Base-by-base conservation (phyloP, 2,113 vertebrate species). In the Python bivittatus region DNA sequence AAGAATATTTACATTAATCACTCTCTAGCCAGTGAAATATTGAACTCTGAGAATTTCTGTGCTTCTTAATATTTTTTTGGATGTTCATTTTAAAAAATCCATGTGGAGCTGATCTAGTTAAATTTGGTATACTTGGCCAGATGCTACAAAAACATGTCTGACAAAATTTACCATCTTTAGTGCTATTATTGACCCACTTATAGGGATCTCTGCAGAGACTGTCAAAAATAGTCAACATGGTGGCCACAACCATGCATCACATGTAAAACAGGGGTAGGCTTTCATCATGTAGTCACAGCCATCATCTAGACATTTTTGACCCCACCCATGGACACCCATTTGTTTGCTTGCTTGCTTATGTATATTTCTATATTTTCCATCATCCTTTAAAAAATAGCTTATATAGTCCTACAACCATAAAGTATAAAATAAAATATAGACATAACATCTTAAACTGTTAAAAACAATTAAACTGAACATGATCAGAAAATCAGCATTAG, bases 1-100 rank as follows among this genome's bases (percentile, higher is more conserved):
- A 9, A 91, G 89, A 96, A 90, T 85, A 92, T 90, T 83, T 11
- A 53, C 61, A 48, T 97, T 97, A 92, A 94, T 95, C 92, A 90
- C 9, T 22, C 58, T 96, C 93, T n/a, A 95, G 92, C 4, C 92
- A 95, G 60, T 89, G 94, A 95, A 88, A 94, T 92, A 95, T 94
- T 83, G 53, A 93, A 96, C 91, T 92, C 83, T 94, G 57, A 96
- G 86, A 94, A 94, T 93, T 86, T 90, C n/a, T 93, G 92, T 88
- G 0, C 5, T 93, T 94, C 93, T 90, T 91, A 48, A 83, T 27
- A 85, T 23, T 93, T 93, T 84, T 91, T 95, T 91, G 79, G 72
- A 91, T 90, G 92, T 93, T 89, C 89, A 64, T 96, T 97, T 93
- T 53, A 93, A 94, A 91, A 0, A 0, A 12, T 27, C 44, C 8